These are phyloP conservation scores for Cheilosia vernalis DNA, from an alignment of 2,888 invertebrate genomes.

Conservation along the genomic window DNA sequence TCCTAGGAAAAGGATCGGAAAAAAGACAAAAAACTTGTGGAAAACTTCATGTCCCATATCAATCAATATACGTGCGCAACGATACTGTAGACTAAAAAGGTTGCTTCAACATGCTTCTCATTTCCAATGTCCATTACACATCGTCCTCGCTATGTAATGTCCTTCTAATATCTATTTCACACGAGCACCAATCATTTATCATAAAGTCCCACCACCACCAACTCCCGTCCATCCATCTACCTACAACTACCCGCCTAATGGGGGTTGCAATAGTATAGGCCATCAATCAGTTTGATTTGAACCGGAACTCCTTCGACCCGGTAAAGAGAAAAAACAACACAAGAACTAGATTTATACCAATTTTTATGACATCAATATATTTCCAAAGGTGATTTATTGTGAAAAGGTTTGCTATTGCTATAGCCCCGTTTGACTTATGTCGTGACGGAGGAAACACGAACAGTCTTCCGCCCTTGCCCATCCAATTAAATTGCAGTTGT, in stretches of 20 bases:
- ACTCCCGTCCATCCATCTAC: constrained; percentile 10
- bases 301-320: constrained; percentile 68
- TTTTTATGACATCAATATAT: constrained; percentile 75
- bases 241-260: constrained; percentile 49
- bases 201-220: constrained; percentile 40
- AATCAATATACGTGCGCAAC: constrained; percentile 71
- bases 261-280: constrained; percentile 57
- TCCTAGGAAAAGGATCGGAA: neutral
- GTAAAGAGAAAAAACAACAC: constrained; percentile 23
- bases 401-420: constrained; percentile 47
- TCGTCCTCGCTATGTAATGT: constrained; percentile 70
- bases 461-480: neutral
- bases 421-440: constrained; percentile 39
- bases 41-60: constrained; percentile 71
- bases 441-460: neutral
- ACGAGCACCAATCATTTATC: constrained; percentile 71
- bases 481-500: constrained; percentile 53
- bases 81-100: constrained; percentile 55
- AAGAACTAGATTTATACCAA: constrained; percentile 74
- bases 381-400: constrained; percentile 70
- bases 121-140: constrained; percentile 55
- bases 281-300: constrained; percentile 74
- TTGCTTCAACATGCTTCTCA: constrained; percentile 63
- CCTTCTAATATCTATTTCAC: constrained; percentile 74
- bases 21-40: constrained; percentile 40